Evolutionary conservation across 2,797 vertebrate species (phyloP), one percentile per base, ranked within the genome.

Genomic region (Thalassophryne amazonica): DNA sequence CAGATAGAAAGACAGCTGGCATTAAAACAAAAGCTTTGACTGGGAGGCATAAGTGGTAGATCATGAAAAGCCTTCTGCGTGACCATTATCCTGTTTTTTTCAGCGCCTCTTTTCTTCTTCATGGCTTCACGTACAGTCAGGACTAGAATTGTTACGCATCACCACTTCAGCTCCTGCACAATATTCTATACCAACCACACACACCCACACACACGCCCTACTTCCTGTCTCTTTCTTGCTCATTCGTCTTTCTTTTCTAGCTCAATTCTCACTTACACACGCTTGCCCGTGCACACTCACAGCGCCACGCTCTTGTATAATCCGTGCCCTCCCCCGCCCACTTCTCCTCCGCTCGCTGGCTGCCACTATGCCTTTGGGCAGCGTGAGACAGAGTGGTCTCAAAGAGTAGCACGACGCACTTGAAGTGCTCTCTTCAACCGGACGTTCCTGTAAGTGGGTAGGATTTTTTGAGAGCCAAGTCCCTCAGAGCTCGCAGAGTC

Each of bases 291-390:
- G n/a, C n/a, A n/a, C n/a, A n/a, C n/a, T n/a, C n/a, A n/a, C n/a
- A n/a, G n/a, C 70, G 71, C 78, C 71, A 76, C 79, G 80, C 74
- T 79, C 77, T 71, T 53, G 8, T 46, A 70, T 51, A 78, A 76
- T 74, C 58, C 54, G 39, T 58, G 19, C 24, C 56, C 17, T 32
- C 47, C 35, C 46, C 29, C 16, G 36, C 29, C 18, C 37, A 33
- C 24, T n/a, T n/a, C 45, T 18, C 55, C 12, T 41, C 58, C 34
- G 35, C 60, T 46, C 56, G 41, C 50, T 60, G 69, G 69, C 62
- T 76, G 77, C 73, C 84, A 80, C 77, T 82, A 83, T 83, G 86
- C 86, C 87, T 84, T 63, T 68, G 78, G 87, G 88, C 81, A 64
- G 58, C 34, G 20, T 59, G 78, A 87, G 77, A 64, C 37, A 16